Conservation (phyloP, 2,888 invertebrate species). For the Drosophila siamana region DNA sequence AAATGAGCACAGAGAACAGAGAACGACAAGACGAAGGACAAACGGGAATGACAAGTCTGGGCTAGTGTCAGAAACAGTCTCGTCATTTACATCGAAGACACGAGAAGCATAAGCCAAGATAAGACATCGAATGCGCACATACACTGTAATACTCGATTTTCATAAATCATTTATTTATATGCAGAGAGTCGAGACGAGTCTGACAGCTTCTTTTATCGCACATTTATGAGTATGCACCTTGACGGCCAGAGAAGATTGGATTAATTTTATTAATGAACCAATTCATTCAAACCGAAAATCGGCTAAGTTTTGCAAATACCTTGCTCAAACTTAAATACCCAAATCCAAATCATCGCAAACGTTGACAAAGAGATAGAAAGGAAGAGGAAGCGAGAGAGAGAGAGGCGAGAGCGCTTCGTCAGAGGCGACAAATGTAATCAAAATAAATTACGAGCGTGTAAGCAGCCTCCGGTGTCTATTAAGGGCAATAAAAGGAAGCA, state of each 20-base stretch:
- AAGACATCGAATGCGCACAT: slow-evolving; percentile 40
- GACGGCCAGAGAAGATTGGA: neutral
- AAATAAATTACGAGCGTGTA: slow-evolving; percentile 82
- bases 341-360: neutral
- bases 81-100: slow-evolving; percentile 45
- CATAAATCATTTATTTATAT: slow-evolving; percentile 21
- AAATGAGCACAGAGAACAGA: slow-evolving; percentile 21
- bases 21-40: slow-evolving; percentile 12
- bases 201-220: neutral
- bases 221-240: neutral
- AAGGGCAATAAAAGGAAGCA: slow-evolving; percentile 78
- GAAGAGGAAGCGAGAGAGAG: neutral
- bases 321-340: slow-evolving; percentile 19
- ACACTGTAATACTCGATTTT: slow-evolving; percentile 7
- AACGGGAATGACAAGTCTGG: slow-evolving; percentile 19
- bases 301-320: slow-evolving; percentile 8
- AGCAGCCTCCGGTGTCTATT: slow-evolving; percentile 82
- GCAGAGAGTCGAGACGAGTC: slow-evolving; percentile 1
- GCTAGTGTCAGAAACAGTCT: slow-evolving; percentile 55
- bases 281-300: slow-evolving; percentile 1
- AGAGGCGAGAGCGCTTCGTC: slow-evolving; percentile 28
- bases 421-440: slow-evolving; percentile 75
- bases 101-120: slow-evolving; percentile 38
- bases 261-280: slow-evolving; percentile 30
- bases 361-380: neutral